Percentiles rank a stretch among this genome's conserved stretches.
Conservation (phyloP, 2,888 invertebrate species). For the Parelbella ahira region DNA sequence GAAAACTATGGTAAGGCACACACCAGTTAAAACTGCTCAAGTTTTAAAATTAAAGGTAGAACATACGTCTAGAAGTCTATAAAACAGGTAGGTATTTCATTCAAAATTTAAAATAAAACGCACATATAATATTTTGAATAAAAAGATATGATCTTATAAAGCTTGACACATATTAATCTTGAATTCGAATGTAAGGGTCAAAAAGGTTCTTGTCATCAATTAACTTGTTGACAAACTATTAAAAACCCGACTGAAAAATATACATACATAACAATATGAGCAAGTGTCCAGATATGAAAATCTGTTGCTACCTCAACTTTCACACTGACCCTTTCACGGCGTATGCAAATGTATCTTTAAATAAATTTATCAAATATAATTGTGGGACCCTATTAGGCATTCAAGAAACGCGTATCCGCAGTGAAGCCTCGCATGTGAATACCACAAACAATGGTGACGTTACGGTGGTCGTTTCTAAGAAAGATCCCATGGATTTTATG, state of each 20-base stretch:
- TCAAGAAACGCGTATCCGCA: slow-evolving; percentile 73
- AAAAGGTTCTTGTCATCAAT: too few species aligned
- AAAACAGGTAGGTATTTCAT: too few species aligned
- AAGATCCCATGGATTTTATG: slow-evolving; percentile 66
- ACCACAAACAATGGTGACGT: slow-evolving; percentile 68
- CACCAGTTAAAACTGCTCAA: too few species aligned
- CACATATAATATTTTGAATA: too few species aligned
- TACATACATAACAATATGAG: too few species aligned
- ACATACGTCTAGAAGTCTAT: too few species aligned
- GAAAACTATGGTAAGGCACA: slow-evolving; percentile 26
- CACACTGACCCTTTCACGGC: slow-evolving; percentile 63
- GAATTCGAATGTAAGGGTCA: too few species aligned
- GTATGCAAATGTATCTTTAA: slow-evolving; percentile 70
- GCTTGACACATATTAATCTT: too few species aligned
- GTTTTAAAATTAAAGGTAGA: background rate
- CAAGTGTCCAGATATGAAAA: slow-evolving; percentile 27
- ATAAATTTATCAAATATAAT: slow-evolving; percentile 79
- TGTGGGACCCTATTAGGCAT: slow-evolving; percentile 77
- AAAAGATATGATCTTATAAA: too few species aligned
- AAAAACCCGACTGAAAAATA: too few species aligned
- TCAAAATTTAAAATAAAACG: too few species aligned
- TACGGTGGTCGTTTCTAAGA: slow-evolving; percentile 77
- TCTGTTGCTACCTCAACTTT: slow-evolving; percentile 43
- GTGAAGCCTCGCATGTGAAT: slow-evolving; percentile 67
- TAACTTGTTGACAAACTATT: too few species aligned